Conservation (phyloP, 2,113 vertebrate species). For the Leptocoma aspasia region DNA sequence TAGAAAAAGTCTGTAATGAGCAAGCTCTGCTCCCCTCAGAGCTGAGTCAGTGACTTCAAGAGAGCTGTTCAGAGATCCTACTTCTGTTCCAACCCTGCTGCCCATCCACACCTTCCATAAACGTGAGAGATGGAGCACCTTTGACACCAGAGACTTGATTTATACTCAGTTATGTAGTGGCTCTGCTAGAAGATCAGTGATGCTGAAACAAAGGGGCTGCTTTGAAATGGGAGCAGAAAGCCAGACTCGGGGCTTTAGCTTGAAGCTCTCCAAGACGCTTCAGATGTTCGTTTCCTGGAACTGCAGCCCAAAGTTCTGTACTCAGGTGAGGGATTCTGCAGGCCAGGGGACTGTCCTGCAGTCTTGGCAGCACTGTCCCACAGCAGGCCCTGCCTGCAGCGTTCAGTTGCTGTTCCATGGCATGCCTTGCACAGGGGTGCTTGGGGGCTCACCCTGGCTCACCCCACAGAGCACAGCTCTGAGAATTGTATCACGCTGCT, state of each 20-base stretch:
- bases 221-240: neutral
- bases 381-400: neutral
- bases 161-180: neutral
- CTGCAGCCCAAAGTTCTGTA: neutral
- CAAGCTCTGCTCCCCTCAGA: neutral
- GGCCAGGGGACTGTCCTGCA: neutral
- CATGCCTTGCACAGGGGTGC: neutral
- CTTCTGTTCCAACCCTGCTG: neutral
- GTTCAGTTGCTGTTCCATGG: rapidly evolving
- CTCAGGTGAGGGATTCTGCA: neutral
- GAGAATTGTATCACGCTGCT: neutral
- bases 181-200: neutral
- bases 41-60: neutral
- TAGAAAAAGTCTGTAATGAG: neutral
- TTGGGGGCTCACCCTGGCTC: neutral
- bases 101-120: neutral
- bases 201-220: neutral
- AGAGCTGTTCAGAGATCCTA: neutral
- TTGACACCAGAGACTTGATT: neutral
- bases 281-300: neutral
- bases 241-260: neutral
- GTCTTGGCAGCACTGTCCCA: neutral
- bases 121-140: neutral
- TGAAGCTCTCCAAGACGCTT: neutral
- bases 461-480: rapidly evolving